phyloP scores from a whole-genome alignment of 2,113 vertebrate species.

The human region DNA sequence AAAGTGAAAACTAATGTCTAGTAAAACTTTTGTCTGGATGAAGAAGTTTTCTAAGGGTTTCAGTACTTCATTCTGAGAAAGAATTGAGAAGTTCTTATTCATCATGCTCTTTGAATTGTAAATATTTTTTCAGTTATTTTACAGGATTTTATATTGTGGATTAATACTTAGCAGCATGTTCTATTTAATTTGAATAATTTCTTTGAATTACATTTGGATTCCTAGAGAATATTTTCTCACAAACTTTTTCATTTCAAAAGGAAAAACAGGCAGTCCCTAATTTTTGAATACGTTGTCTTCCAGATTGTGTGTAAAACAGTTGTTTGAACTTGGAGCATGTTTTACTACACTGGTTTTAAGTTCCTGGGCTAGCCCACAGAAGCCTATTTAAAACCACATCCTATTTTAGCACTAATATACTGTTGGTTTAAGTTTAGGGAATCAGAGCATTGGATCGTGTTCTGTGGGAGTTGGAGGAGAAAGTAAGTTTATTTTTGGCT shows the following conservation, averaged over 20 bases:
- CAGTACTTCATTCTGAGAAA: neutral
- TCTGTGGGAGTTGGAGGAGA: neutral
- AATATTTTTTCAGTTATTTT: slow-evolving; percentile 1
- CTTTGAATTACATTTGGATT: slow-evolving; percentile 6
- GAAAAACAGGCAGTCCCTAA: neutral
- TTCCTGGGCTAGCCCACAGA: neutral
- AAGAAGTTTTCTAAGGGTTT: neutral
- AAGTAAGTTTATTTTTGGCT: neutral
- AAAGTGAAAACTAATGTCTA: slow-evolving; percentile 11
- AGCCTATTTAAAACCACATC: slow-evolving; percentile 18
- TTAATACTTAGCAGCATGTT: slow-evolving; percentile 5
- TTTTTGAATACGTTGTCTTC: slow-evolving; percentile 30
- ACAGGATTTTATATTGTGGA: neutral
- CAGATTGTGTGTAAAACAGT: slow-evolving; percentile 1
- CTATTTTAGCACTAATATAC: neutral
- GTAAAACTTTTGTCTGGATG: neutral
- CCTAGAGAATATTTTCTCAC: neutral
- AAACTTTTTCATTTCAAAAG: slow-evolving; percentile 38
- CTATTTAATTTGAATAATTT: slow-evolving; percentile 41
- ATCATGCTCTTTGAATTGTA: slow-evolving; percentile 1
- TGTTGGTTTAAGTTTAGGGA: slow-evolving; percentile 14
- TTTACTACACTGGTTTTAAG: slow-evolving; percentile 36
- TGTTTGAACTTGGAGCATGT: slow-evolving; percentile 32
- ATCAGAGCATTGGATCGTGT: neutral
- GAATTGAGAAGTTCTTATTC: neutral